Base-by-base conservation (phyloP, 2,888 invertebrate genomes). In the Agrochola lota region DNA sequence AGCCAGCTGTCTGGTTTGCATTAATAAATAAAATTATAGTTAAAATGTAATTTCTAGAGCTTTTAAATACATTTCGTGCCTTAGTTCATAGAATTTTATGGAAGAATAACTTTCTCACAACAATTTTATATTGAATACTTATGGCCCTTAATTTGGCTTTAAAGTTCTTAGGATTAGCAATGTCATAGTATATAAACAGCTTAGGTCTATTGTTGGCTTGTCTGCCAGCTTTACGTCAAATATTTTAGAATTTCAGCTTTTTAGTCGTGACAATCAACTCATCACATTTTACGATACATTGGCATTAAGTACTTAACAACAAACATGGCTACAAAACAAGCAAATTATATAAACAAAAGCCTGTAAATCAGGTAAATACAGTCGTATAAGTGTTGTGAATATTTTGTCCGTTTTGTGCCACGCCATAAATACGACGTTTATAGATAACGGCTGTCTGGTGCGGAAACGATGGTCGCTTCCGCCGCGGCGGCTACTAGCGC, bases 1-100 rank as follows among this genome's bases (percentile, higher is more conserved):
- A 89, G 84, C 86, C 94, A 94, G 94, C 93, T 94, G 94, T 80
- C 88, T 87, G 80, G 75, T 88, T 89, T 85, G 83, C 81, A 89
- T 89, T 62, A 78, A 85, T 78, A 88, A 89, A 89, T 87, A 87
- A 84, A 83, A 83, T 74, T 79, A 84, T 83, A 71, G 67, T 77
- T 80, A 3, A 74, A 82, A 81, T 85, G 62, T 85, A 83, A 67
- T 82, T 83, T 78, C 60, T 76, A 49, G 9, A 73, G 63, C 62
- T 68, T 73, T 76, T 78, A 52, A 80, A 73, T 72, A 74, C 75
- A 74, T 78, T 81, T 73, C 8, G 26, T 71, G 30, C 12, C 23
- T 52, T 66, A 63, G 17, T 71, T 63, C 66, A 40, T 83, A 46
- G 46, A 69, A 66, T 57, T 76, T 73, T 40, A 72, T 60, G 35